These are phyloP conservation scores for Drosophila erecta DNA, from an alignment of 1,140 invertebrate species.

Conservation along the genomic window DNA sequence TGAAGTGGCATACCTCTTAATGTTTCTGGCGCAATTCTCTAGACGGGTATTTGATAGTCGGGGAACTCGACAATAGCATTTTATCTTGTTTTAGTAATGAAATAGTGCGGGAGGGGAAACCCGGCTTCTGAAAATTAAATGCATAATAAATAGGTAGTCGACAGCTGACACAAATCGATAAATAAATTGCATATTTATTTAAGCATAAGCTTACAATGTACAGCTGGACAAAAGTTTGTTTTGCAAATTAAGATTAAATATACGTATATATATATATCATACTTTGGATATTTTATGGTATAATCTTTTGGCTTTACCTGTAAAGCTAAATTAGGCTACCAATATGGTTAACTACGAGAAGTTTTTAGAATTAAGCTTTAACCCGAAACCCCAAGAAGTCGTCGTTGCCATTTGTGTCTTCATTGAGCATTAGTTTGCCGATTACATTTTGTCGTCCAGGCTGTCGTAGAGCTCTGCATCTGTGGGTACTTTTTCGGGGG, in stretches of 20 bases:
- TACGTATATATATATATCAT: conserved; percentile 14
- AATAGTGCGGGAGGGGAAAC: background rate
- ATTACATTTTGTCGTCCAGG: conserved; percentile 72
- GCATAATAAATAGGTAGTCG: conserved; percentile 24
- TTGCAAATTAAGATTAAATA: conserved; percentile 27
- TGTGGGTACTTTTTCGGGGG: conserved; percentile 20
- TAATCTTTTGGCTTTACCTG: conserved; percentile 67
- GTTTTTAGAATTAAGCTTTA: conserved; percentile 16
- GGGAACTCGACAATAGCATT: no score
- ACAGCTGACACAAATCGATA: conserved; percentile 49
- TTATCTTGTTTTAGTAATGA: background rate
- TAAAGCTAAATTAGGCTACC: conserved; percentile 60
- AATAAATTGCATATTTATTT: conserved; percentile 67
- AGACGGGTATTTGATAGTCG: no score
- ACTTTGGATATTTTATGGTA: conserved; percentile 64
- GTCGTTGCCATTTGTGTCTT: conserved; percentile 37
- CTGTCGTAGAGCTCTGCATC: conserved; percentile 78
- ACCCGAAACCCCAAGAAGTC: conserved; percentile 51
- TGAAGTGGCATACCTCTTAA: no score
- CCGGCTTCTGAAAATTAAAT: conserved; percentile 4
- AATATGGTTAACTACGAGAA: conserved; percentile 3
- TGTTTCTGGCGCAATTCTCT: no score
- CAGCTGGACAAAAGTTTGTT: conserved; percentile 25
- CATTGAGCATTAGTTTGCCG: conserved; percentile 46
- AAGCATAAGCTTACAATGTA: conserved; percentile 45